A percentile compares a stretch with the other conserved stretches of the same genome.
These are phyloP conservation scores for Melanotaenia pygmaea DNA, from an alignment of 2,797 vertebrate genomes.

Conservation along the genomic window DNA sequence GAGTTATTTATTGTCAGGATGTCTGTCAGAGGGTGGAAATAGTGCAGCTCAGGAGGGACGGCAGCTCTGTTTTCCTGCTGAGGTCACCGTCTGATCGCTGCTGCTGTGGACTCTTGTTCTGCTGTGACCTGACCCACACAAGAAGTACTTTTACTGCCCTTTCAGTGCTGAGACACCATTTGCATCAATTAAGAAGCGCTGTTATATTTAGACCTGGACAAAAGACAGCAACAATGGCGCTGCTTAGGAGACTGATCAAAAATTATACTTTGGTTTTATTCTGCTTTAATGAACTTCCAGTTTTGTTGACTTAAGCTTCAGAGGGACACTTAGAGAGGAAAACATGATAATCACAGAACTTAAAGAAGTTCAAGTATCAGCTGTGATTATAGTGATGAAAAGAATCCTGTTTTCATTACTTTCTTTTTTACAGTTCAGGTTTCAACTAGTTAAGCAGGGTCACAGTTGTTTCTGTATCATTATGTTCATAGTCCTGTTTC, in stretches of 20 bases:
- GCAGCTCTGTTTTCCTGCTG: neutral
- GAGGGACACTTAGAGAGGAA: neutral
- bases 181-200: neutral
- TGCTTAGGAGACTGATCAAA: neutral
- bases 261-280: neutral
- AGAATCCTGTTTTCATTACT: neutral
- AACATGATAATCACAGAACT: neutral
- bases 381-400: neutral
- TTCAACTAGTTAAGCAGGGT: neutral
- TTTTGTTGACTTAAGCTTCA: neutral
- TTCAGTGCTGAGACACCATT: conserved; percentile 9
- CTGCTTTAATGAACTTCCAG: neutral
- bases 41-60: conserved; percentile 14
- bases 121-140: conserved; percentile 30
- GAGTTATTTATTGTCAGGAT: conserved; percentile 71
- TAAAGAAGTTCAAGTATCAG: neutral
- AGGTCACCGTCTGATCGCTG: conserved; percentile 33
- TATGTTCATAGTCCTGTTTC: neutral
- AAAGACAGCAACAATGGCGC: neutral
- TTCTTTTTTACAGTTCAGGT: neutral
- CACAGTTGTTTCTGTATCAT: neutral
- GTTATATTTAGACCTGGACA: neutral
- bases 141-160: conserved; percentile 3
- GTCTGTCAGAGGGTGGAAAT: conserved; percentile 57
- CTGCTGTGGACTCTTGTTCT: conserved; percentile 13